Evolutionary conservation across 2,797 vertebrate genomes (phyloP).

Genomic region (Sebastes diaconus): DNA sequence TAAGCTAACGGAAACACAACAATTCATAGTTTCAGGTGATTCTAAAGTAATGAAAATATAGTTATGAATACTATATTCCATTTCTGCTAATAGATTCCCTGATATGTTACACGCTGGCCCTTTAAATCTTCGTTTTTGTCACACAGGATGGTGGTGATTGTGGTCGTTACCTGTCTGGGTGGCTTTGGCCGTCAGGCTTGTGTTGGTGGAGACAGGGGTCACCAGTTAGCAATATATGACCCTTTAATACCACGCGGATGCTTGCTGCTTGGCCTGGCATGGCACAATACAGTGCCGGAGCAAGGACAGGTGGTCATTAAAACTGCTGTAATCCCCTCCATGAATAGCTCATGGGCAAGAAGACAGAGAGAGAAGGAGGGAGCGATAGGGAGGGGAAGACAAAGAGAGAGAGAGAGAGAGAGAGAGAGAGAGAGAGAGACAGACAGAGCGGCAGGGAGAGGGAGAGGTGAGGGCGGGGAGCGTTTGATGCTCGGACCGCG

Average conservation of each 20-base stretch:
- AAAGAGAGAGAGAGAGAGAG: conserved; percentile 47
- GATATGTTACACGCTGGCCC: too few relatives aligned
- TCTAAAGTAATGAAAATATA: too few relatives aligned
- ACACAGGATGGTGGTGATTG: background rate
- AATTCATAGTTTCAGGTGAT: too few relatives aligned
- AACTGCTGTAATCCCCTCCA: conserved; percentile 82
- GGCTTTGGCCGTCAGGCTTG: conserved; percentile 37
- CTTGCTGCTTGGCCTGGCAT: conserved; percentile 75
- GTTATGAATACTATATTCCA: too few relatives aligned
- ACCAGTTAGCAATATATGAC: conserved; percentile 66
- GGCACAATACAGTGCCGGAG: conserved; percentile 70
- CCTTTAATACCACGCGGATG: conserved; percentile 62
- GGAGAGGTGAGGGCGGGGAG: conserved; percentile 50
- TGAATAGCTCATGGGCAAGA: conserved; percentile 80
- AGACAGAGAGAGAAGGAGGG: conserved; percentile 41
- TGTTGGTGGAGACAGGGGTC: conserved; percentile 67
- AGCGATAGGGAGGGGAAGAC: conserved; percentile 41
- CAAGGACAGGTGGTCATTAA: conserved; percentile 87
- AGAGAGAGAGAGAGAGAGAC: conserved; percentile 41
- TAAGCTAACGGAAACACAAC: too few relatives aligned
- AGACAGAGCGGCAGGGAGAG: conserved; percentile 42
- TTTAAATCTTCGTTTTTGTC: background rate
- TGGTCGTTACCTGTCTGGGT: conserved; percentile 30
- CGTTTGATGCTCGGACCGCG: conserved; percentile 77
- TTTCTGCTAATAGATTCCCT: too few relatives aligned